Conservation (phyloP, 2,113 vertebrate species). For the Trematocara zebra region DNA sequence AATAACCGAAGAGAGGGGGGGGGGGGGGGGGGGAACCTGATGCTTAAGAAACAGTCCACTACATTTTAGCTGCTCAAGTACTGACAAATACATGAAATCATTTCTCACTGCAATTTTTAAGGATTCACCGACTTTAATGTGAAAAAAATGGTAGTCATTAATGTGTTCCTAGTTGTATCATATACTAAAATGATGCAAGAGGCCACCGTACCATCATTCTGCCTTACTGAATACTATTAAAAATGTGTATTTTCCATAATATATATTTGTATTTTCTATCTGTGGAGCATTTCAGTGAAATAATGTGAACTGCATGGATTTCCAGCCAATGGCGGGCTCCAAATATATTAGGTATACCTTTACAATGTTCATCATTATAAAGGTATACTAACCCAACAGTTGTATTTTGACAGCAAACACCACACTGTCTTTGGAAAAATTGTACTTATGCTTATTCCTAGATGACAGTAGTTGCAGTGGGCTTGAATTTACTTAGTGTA, state of each 20-base stretch:
- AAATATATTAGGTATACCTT: background rate
- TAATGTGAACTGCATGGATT: background rate
- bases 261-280: background rate
- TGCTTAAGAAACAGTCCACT: background rate
- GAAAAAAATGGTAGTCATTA: background rate
- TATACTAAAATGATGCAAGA: background rate
- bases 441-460: background rate
- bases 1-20: too few relatives aligned
- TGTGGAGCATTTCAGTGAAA: background rate
- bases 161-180: background rate
- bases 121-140: background rate
- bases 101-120: background rate
- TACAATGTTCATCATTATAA: background rate
- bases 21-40: background rate
- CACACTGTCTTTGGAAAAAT: background rate
- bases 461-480: background rate
- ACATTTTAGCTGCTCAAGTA: background rate
- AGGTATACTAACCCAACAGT: background rate
- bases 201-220: fast-evolving
- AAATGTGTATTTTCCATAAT: background rate
- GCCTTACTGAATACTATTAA: background rate
- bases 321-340: background rate
- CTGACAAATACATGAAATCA: background rate
- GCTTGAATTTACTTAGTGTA: background rate
- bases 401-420: background rate